These are phyloP conservation scores for Xanthostigma xanthostigma DNA, from an alignment of 2,888 invertebrate genomes.

Conservation along the genomic window DNA sequence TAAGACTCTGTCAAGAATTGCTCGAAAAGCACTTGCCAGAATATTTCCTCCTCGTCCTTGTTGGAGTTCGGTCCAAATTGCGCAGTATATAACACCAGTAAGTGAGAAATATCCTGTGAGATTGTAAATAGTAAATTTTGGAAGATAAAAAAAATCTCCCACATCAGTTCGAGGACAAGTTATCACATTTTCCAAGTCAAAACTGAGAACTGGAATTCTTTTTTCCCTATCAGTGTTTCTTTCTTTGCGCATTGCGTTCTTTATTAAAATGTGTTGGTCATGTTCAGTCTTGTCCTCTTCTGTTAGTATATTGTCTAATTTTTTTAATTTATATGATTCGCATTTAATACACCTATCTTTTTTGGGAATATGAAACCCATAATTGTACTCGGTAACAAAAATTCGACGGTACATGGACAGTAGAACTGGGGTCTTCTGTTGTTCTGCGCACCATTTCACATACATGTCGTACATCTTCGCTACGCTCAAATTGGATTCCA, in stretches of 20 bases:
- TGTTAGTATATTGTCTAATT: conserved; percentile 1
- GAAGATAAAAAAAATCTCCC: conserved; percentile 7
- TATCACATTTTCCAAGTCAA: conserved; percentile 1
- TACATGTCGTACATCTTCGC: conserved; percentile 9
- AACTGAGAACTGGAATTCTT: too few species aligned
- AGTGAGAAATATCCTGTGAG: conserved; percentile 4
- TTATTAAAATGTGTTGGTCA: conserved; percentile 2
- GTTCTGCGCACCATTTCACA: conserved; percentile 3
- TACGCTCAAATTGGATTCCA: conserved; percentile 8
- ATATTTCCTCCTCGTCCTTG: conserved; percentile 5
- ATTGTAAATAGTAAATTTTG: conserved; percentile 3
- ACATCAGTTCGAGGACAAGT: conserved; percentile 6
- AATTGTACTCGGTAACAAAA: conserved; percentile 8
- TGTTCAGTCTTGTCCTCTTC: conserved; percentile 1
- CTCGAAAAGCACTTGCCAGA: conserved; percentile 1
- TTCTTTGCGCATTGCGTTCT: conserved; percentile 4
- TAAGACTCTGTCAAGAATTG: conserved; percentile 1
- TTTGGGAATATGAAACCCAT: conserved; percentile 8
- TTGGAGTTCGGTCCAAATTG: conserved; percentile 1
- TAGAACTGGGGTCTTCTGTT: conserved; percentile 4
- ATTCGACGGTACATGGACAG: conserved; percentile 7
- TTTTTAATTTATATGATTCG: conserved; percentile 2
- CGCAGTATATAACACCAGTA: conserved; percentile 3
- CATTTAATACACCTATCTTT: conserved; percentile 9
- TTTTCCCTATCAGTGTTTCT: too few species aligned